Conservation (phyloP, 2,888 invertebrate genomes). For the Autographa pulchrina region DNA sequence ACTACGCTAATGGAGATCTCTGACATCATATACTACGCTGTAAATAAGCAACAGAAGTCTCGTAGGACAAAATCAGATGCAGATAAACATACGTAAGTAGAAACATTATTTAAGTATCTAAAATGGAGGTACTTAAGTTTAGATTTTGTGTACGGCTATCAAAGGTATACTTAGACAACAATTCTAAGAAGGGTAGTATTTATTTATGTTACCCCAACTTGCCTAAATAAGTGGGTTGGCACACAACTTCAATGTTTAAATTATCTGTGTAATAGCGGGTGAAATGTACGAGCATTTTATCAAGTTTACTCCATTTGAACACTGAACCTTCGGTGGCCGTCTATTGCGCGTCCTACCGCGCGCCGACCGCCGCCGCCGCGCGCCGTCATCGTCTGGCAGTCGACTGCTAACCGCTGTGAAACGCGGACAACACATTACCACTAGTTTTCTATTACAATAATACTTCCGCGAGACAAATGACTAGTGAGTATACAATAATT, state of each 20-base stretch:
- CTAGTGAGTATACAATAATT: constrained; percentile 46
- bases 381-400: constrained; percentile 29
- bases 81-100: neutral
- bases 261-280: neutral
- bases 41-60: constrained; percentile 27
- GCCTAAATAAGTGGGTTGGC: no score
- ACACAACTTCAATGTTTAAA: no score
- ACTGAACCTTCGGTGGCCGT: neutral
- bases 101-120: no score
- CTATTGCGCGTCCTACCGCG: neutral
- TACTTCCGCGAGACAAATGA: constrained; percentile 32
- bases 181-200: no score
- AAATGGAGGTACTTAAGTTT: no score
- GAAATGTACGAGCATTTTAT: neutral
- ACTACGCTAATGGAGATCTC: constrained; percentile 36
- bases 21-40: constrained; percentile 48
- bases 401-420: constrained; percentile 20
- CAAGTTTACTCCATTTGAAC: neutral
- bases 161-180: no score
- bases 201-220: no score
- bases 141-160: no score
- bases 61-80: neutral
- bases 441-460: constrained; percentile 12
- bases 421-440: constrained; percentile 15
- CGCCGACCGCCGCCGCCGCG: constrained; percentile 26